Conservation (phyloP, 2,888 invertebrate genomes). For the Heliconius cydno region DNA sequence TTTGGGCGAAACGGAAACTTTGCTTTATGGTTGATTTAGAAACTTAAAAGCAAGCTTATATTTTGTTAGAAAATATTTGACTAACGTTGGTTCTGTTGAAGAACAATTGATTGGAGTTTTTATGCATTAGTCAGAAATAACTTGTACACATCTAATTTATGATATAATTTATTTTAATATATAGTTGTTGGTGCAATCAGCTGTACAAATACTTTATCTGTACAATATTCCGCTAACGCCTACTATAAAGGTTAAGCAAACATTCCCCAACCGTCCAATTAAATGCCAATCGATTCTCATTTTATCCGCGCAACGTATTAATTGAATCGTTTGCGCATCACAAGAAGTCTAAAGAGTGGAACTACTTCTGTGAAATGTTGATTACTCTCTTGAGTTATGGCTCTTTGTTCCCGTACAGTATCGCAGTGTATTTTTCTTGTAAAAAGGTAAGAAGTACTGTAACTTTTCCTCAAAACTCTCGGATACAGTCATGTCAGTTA, state of each 20-base stretch:
- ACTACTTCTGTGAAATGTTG: constrained; percentile 28
- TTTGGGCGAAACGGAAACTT: constrained; percentile 46
- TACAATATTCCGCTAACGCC: constrained; percentile 29
- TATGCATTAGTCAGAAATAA: background rate
- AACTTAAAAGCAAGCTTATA: constrained; percentile 38
- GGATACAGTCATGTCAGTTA: constrained; percentile 15
- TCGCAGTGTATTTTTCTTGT: constrained; percentile 15
- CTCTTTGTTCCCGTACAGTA: constrained; percentile 3
- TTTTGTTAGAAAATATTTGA: constrained; percentile 6
- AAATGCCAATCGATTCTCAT: constrained; percentile 47
- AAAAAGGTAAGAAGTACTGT: constrained; percentile 7
- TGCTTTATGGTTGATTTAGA: constrained; percentile 44
- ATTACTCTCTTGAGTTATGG: constrained; percentile 18
- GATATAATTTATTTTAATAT: background rate
- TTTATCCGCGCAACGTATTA: constrained; percentile 47
- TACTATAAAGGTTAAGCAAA: constrained; percentile 45
- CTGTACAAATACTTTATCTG: constrained; percentile 38
- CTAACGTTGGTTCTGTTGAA: background rate
- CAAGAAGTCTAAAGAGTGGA: constrained; percentile 40
- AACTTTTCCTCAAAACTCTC: constrained; percentile 15
- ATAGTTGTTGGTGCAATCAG: constrained; percentile 35
- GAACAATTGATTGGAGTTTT: constrained; percentile 2
- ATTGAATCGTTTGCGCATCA: constrained; percentile 49
- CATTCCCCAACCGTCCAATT: constrained; percentile 47
- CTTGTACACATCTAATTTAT: background rate